Conservation (phyloP, 92 coral and sea anemone species). For the Montipora capitata region DNA sequence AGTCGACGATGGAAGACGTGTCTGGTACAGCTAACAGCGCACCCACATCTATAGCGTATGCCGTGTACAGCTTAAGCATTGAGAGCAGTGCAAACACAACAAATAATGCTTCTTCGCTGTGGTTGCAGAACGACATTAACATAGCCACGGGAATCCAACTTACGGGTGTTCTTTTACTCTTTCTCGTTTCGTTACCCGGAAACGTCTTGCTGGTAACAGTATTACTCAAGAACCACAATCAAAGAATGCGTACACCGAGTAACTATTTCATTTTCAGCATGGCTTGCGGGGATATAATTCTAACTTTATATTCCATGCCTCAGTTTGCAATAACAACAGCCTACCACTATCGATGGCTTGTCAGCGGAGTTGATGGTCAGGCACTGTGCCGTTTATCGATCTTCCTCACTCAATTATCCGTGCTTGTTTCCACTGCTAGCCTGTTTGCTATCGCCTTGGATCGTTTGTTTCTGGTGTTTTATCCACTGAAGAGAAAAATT, state of each 20-base stretch:
- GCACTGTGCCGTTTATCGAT: conserved; percentile 58
- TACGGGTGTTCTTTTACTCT: conserved; percentile 36
- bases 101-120: too few relatives aligned
- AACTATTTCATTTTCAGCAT: conserved; percentile 77
- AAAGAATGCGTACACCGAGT: conserved; percentile 75
- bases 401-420: conserved; percentile 54
- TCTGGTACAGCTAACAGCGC: too few relatives aligned
- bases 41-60: too few relatives aligned
- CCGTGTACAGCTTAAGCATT: too few relatives aligned
- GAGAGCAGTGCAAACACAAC: too few relatives aligned
- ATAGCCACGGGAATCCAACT: conserved; percentile 6
- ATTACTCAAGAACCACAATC: conserved; percentile 72
- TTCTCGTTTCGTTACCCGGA: conserved; percentile 47
- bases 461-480: conserved; percentile 80
- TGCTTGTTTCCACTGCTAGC: conserved; percentile 71
- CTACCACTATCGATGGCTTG: conserved; percentile 63
- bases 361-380: conserved; percentile 61
- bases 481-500: conserved; percentile 64
- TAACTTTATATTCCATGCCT: conserved; percentile 58
- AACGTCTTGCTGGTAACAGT: conserved; percentile 67
- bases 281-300: conserved; percentile 66
- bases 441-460: conserved; percentile 76
- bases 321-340: conserved; percentile 11
- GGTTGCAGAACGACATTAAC: not conserved
- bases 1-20: too few relatives aligned